phyloP scores from a whole-genome alignment of 2,888 invertebrate species.

The Taphrorychus bicolor region DNA sequence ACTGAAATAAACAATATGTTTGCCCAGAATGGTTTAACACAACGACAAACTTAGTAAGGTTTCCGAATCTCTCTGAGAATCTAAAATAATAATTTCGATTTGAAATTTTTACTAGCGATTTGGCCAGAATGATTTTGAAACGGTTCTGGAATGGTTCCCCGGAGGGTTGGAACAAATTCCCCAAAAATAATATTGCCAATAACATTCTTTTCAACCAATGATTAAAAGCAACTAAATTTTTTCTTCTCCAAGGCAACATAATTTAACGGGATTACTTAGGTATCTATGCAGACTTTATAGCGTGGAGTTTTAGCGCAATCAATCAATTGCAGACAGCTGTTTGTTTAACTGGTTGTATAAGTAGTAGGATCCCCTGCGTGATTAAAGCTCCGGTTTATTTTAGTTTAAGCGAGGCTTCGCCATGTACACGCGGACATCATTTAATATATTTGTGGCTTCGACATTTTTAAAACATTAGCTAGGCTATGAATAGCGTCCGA shows the following conservation, averaged over 20 bases:
- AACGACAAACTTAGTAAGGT: too few species aligned
- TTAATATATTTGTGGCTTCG: constrained; percentile 10
- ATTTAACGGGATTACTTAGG: neutral
- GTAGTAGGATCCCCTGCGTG: constrained; percentile 1
- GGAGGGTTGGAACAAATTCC: too few species aligned
- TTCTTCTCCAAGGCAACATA: neutral
- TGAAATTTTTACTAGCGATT: too few species aligned
- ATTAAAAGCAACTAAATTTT: neutral
- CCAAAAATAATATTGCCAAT: too few species aligned
- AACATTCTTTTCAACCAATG: too few species aligned
- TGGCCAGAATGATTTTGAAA: too few species aligned
- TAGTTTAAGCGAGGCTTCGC: constrained; percentile 17
- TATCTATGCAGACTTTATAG: too few species aligned
- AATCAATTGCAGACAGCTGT: neutral
- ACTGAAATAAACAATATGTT: too few species aligned
- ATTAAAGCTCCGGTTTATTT: constrained; percentile 17
- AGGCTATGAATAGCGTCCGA: constrained; percentile 20
- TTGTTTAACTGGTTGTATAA: constrained; percentile 24
- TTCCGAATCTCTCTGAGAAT: too few species aligned
- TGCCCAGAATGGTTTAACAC: too few species aligned
- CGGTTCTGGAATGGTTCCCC: too few species aligned
- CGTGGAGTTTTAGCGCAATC: neutral
- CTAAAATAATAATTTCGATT: too few species aligned
- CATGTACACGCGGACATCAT: constrained; percentile 9
- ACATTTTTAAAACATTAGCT: constrained; percentile 4